Evolutionary conservation across 2,113 vertebrate species (phyloP), one percentile per base, ranked within the genome.

Genomic region (Rynchops niger): DNA sequence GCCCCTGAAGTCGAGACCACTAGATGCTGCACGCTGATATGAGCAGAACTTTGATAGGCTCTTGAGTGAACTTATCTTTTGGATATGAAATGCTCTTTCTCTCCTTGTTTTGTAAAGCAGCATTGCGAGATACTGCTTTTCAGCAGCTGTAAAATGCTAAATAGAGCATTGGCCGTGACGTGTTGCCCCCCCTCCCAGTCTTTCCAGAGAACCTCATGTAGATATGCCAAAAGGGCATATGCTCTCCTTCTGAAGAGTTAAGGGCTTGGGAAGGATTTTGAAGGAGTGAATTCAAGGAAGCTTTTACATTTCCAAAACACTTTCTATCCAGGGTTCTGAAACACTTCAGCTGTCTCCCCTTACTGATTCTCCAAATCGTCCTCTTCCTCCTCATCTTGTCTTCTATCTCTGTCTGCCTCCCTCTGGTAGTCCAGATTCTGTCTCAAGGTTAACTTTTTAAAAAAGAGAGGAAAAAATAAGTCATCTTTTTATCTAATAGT

Each of bases 111-210:
- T 38, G 61, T 38, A 27, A 67, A 43, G 34, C n/a, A 26, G 20
- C 1, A 0, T 58, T 0, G 2, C 1, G 9, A 38, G 43, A 3
- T 86, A 9, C 11, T 25, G 61, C 22, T 78, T 79, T 61, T 38
- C 34, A 15, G 53, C 34, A 52, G 30, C 29, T 73, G 14, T 65
- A 5, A 65, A 34, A 52, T n/a, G 6, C 49, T 27, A 2, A 52
- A 16, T 38, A 27, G 8, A 1, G 1, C 9, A 6, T 56, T 30
- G 26, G 12, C 59, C 0, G 0, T 53, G 70, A 30, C 1, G 1
- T 29, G 62, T 67, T 47, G 7, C 8, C 12, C 4, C 2, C 5
- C 9, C 11, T 9, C 7, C 21, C 6, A 30, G 0, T 7, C 27
- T 25, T 63, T 70, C 55, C 34, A 20, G 43, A 71, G n/a, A 42